A percentile compares a stretch with the other conserved stretches of the same genome.
Evolutionary conservation across 2,888 invertebrate genomes (phyloP).

Genomic region (Teinopalpus imperialis): DNA sequence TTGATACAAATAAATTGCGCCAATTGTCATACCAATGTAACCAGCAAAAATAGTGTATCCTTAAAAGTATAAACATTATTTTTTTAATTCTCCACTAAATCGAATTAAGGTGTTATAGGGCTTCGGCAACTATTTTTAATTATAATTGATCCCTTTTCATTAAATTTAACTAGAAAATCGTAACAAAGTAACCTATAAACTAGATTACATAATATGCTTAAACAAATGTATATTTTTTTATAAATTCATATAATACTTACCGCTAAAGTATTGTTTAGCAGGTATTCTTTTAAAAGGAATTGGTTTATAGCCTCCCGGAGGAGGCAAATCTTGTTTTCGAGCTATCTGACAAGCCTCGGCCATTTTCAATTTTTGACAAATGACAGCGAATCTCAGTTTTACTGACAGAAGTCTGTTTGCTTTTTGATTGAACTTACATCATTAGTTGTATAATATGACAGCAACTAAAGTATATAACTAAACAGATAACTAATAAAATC

Average conservation of each 20-base stretch:
- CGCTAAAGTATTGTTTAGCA: conserved; percentile 86
- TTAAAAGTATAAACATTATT: conserved; percentile 43
- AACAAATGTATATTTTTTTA: not conserved
- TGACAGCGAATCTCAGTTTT: conserved; percentile 5
- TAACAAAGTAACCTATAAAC: conserved; percentile 49
- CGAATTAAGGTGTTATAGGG: too few relatives aligned
- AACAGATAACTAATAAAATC: too few relatives aligned
- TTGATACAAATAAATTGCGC: conserved; percentile 81
- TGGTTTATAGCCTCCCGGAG: conserved; percentile 93
- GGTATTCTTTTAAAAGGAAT: conserved; percentile 88
- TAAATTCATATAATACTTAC: conserved; percentile 61
- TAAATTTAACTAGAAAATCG: conserved; percentile 22
- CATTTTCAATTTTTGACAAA: conserved; percentile 48
- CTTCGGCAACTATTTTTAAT: too few relatives aligned
- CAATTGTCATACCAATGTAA: conserved; percentile 81
- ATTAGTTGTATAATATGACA: too few relatives aligned
- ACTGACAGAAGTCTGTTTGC: not conserved
- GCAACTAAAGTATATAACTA: too few relatives aligned
- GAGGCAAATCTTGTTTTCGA: conserved; percentile 94
- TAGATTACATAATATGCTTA: conserved; percentile 61
- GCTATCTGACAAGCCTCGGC: conserved; percentile 51
- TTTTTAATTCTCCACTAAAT: too few relatives aligned
- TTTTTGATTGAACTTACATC: too few relatives aligned
- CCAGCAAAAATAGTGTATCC: conserved; percentile 84
- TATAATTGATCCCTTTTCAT: not conserved